A percentile compares a stretch with the other conserved stretches of the same genome.
phyloP scores from a whole-genome alignment of 2,113 vertebrate genomes.

The Ptilorrhoa leucosticta region DNA sequence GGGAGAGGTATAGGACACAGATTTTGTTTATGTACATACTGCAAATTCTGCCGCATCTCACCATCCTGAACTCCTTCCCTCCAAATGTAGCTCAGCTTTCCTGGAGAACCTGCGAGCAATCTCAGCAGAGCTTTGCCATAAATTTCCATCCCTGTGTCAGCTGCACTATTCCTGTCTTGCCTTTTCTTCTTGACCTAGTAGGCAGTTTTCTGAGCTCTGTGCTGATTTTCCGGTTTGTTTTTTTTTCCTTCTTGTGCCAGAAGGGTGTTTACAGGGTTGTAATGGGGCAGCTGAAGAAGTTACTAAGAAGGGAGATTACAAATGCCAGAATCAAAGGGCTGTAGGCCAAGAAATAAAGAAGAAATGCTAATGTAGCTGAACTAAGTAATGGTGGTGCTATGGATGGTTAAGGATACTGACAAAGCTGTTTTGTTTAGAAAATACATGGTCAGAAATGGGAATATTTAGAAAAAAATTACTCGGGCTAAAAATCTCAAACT shows the following conservation, averaged over 20 bases:
- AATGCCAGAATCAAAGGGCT: neutral
- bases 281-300: neutral
- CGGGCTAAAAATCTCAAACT: neutral
- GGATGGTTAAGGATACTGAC: neutral
- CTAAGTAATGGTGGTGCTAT: neutral
- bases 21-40: neutral
- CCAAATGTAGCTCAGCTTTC: neutral
- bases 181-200: neutral
- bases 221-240: neutral
- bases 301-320: neutral
- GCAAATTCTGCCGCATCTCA: neutral
- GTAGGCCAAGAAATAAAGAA: neutral
- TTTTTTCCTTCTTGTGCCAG: neutral
- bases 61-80: neutral
- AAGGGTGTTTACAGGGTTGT: neutral
- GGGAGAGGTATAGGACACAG: neutral
- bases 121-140: neutral
- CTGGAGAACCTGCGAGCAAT: neutral
- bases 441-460: neutral
- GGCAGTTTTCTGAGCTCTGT: neutral
- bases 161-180: neutral
- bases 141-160: neutral
- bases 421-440: neutral
- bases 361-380: neutral
- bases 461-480: neutral